phyloP scores from a whole-genome alignment of 2,888 invertebrate species.

The Diaperis boleti region DNA sequence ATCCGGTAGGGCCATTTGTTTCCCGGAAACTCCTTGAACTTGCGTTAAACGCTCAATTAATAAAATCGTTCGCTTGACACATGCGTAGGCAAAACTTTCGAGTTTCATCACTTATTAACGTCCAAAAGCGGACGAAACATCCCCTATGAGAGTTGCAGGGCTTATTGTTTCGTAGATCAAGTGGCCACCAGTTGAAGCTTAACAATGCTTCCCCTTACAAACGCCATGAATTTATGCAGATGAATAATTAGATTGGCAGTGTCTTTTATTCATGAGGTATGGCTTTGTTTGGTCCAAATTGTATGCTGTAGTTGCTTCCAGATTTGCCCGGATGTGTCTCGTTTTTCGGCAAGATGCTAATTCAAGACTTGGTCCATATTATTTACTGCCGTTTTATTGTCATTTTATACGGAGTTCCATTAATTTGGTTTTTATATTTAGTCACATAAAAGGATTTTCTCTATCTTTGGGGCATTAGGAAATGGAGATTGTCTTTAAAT shows the following conservation, averaged over 20 bases:
- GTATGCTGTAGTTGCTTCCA: not conserved
- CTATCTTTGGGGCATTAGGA: too few relatives aligned
- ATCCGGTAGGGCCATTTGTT: constrained; percentile 9
- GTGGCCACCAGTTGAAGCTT: constrained; percentile 45
- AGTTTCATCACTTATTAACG: constrained; percentile 19
- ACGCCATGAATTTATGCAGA: constrained; percentile 46
- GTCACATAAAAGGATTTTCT: too few relatives aligned
- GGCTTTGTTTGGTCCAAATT: not conserved
- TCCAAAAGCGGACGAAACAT: constrained; percentile 11
- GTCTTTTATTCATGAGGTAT: constrained; percentile 25
- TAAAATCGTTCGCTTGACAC: constrained; percentile 12
- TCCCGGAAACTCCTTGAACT: constrained; percentile 14
- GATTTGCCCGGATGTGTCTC: too few relatives aligned
- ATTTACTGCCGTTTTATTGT: constrained; percentile 17
- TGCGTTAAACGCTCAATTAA: constrained; percentile 22
- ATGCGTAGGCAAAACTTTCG: constrained; percentile 6
- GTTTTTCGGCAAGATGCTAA: not conserved
- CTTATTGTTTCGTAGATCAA: constrained; percentile 44
- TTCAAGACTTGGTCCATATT: constrained; percentile 1
- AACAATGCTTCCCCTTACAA: constrained; percentile 36
- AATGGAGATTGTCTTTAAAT: too few relatives aligned
- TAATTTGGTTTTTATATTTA: constrained; percentile 30
- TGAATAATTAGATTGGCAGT: constrained; percentile 43
- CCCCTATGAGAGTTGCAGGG: constrained; percentile 15
- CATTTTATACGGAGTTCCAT: constrained; percentile 25